Percentiles rank a stretch among this genome's conserved stretches.
These are phyloP conservation scores for Scolopax bukidnonensis DNA, from an alignment of 2,797 vertebrate species.

Conservation along the genomic window DNA sequence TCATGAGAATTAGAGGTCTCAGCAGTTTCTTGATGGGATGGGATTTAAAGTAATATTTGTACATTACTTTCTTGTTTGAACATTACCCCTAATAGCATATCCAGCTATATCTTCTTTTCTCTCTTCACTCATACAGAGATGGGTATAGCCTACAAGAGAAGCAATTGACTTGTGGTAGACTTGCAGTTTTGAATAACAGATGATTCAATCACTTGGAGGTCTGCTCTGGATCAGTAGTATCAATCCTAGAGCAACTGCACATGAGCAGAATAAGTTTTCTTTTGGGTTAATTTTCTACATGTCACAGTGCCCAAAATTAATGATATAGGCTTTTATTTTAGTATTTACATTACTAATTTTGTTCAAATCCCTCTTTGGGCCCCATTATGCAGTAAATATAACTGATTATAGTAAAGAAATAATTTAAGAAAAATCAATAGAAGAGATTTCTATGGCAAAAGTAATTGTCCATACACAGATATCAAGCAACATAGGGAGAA, in stretches of 20 bases:
- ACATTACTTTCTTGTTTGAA: conserved; percentile 10
- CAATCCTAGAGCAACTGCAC: not conserved
- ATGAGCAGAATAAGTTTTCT: not conserved
- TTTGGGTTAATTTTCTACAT: not conserved
- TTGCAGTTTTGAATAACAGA: not conserved
- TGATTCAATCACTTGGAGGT: not conserved
- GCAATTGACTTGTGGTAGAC: not conserved
- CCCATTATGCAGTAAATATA: not conserved
- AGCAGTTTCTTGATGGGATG: not conserved
- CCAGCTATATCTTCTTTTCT: not conserved
- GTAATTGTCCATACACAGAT: not conserved
- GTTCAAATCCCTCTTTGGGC: not conserved
- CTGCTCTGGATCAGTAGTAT: not conserved
- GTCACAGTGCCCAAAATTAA: not conserved
- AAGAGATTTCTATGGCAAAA: not conserved
- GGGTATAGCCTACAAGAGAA: not conserved
- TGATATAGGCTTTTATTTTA: not conserved
- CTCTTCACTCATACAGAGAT: not conserved
- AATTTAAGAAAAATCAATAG: conserved; percentile 21
- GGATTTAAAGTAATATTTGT: not conserved
- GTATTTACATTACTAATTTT: not conserved
- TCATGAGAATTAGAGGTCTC: conserved; percentile 2
- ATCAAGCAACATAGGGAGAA: not conserved
- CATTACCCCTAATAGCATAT: not conserved
- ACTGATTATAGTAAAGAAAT: not conserved